Evolutionary conservation across 2,888 invertebrate species (phyloP).

Genomic region (Mamestra brassicae): DNA sequence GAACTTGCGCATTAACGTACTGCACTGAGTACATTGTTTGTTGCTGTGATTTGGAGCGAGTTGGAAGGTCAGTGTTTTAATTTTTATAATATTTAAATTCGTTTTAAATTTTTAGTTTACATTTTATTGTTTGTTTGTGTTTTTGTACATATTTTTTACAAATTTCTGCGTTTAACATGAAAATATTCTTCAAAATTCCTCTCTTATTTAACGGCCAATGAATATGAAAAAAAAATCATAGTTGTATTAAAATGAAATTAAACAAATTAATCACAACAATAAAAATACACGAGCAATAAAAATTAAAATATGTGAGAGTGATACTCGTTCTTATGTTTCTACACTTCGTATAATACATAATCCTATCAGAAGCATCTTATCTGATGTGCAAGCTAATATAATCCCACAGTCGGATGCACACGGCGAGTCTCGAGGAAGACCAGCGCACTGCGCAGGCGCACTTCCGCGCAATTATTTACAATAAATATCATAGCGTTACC

Average conservation of each 20-base stretch:
- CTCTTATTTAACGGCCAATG: no score
- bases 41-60: slow-evolving; percentile 28
- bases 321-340: background rate
- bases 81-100: background rate
- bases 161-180: no score
- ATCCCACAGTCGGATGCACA: slow-evolving; percentile 69
- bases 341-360: slow-evolving; percentile 2
- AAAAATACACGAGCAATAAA: background rate
- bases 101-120: background rate
- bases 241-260: slow-evolving; percentile 8
- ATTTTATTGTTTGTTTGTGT: background rate
- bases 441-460: slow-evolving; percentile 35
- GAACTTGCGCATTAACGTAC: slow-evolving; percentile 28
- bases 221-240: background rate
- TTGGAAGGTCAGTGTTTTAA: slow-evolving; percentile 54
- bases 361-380: slow-evolving; percentile 34
- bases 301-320: slow-evolving; percentile 37
- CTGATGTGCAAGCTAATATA: slow-evolving; percentile 51
- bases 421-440: slow-evolving; percentile 62
- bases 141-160: background rate
- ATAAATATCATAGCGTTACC: slow-evolving; percentile 56
- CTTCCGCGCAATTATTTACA: slow-evolving; percentile 69
- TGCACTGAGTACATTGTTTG: background rate
- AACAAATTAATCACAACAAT: background rate
- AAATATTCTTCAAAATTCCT: no score